Percentiles rank a stretch among this genome's conserved stretches.
phyloP scores from a whole-genome alignment of 2,888 invertebrate species.

The Orchesellides sinensis region DNA sequence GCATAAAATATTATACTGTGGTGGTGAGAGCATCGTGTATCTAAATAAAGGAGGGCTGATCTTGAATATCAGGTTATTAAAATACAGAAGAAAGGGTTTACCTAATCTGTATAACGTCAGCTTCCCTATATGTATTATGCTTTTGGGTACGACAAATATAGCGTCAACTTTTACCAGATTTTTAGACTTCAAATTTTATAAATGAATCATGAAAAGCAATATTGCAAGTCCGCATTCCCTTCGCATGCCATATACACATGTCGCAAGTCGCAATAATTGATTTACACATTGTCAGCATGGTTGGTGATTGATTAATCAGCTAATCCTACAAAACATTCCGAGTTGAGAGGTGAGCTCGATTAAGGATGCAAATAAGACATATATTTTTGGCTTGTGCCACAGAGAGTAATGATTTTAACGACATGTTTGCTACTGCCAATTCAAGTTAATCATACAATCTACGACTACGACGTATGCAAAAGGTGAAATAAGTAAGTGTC shows the following conservation, averaged over 20 bases:
- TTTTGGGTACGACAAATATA: background rate
- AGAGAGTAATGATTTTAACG: no score
- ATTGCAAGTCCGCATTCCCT: no score
- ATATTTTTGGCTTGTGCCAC: background rate
- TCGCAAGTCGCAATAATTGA: conserved; percentile 5
- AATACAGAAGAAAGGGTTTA: background rate
- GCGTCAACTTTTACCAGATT: conserved; percentile 16
- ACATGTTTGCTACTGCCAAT: no score
- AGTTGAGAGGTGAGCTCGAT: background rate
- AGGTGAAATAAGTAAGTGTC: conserved; percentile 53
- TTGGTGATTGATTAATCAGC: conserved; percentile 32
- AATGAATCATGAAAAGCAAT: no score
- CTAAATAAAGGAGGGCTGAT: background rate
- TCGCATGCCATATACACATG: background rate
- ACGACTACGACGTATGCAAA: no score
- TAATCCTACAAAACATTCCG: conserved; percentile 11
- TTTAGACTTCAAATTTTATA: no score
- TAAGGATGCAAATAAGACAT: background rate
- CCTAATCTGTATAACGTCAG: background rate
- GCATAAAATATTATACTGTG: no score
- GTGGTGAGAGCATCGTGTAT: no score
- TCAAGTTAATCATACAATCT: no score
- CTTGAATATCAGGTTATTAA: conserved; percentile 16
- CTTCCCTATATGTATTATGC: conserved; percentile 14
- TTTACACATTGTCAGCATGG: background rate